Base-by-base conservation (phyloP, 2,113 vertebrate genomes). In the Sigmodon hispidus region DNA sequence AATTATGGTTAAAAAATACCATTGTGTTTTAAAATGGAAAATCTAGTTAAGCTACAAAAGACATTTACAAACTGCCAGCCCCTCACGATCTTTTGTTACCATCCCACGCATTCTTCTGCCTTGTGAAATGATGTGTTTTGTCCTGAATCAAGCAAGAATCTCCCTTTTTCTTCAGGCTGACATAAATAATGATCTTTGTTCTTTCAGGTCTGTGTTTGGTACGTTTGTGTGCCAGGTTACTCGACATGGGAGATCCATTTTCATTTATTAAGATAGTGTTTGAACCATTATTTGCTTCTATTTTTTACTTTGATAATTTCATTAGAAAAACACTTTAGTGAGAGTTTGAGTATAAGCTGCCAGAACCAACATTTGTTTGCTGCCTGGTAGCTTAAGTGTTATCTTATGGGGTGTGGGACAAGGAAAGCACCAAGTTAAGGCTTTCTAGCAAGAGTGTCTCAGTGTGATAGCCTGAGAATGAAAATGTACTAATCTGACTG, bases 181-280 rank as follows among this genome's bases (percentile, higher is more conserved):
- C 87, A 93, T 93, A 96, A 96, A 94, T 94, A 95, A 93, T 86
- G 76, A 92, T 91, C 94, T 95, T 96, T 96, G 90, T 97, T 93
- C 93, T 94, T 96, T 96, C 43, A 92, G 26, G 96, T 94, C 63
- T 93, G 57, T 95, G 75, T 97, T 96, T 97, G 94, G 89, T 91
- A 75, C n/a, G 50, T 87, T 90, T 3, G 13, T 88, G 63, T 96
- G 85, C 75, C 90, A 92, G 87, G 85, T 95, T 83, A 55, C 8
- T 75, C 69, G 48, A 73, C 89, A 88, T 90, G 84, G 70, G 72
- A 94, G 52, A 90, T 48, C 69, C 45, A 76, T 29, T 93, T 92
- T 93, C 70, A 92, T 91, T 90, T 94, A 67, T 48, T 96, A 69
- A 93, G 40, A 92, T 73, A 96, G 94, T 4, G 24, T 83, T 94